Base-by-base conservation (phyloP, 2,888 invertebrate genomes). In the Spisula solida region DNA sequence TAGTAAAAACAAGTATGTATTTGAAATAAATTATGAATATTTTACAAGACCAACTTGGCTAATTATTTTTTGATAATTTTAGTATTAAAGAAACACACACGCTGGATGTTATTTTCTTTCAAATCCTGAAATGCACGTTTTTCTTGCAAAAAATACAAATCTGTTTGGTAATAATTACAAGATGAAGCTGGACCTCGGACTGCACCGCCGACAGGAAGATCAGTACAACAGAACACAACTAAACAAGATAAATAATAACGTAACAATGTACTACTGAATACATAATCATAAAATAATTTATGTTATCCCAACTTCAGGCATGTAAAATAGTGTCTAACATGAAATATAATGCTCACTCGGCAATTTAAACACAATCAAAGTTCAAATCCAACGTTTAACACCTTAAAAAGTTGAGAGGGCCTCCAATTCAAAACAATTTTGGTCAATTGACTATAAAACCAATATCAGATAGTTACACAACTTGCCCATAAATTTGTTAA, bases 231-330 rank as follows among this genome's bases (percentile, higher is more conserved):
- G 10, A n/a, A 66, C 60, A 66, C n/a, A n/a, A 66, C n/a, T 25
- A 10, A 66, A 66, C 25, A 2, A 66, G 25, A 25, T 66, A 25
- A 66, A 66, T 66, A 25, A 66, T 25, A 66, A 66, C 25, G 25
- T 66, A 66, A 25, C n/a, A 66, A 66, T 66, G 60, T 66, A 66
- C 60, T 25, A n/a, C 60, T 25, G 25, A 66, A 66, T 66, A 66
- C 60, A 25, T 66, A 41, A 41, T 41, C 8, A 41, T 5, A 25
- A 5, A 66, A 66, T n/a, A 25, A 4, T 10, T 25, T n/a, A n/a
- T 41, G 10, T 66, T 25, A 66, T 66, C 60, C 60, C 60, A 66
- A 66, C 60, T 25, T 25, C 25, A 66, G 60, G 60, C 60, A 66
- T 25, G 60, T 66, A 66, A 5, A 66, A 41, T 25, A 10, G n/a